These are phyloP conservation scores for Alectoris magna DNA, from an alignment of 2,797 vertebrate species.

Conservation along the genomic window DNA sequence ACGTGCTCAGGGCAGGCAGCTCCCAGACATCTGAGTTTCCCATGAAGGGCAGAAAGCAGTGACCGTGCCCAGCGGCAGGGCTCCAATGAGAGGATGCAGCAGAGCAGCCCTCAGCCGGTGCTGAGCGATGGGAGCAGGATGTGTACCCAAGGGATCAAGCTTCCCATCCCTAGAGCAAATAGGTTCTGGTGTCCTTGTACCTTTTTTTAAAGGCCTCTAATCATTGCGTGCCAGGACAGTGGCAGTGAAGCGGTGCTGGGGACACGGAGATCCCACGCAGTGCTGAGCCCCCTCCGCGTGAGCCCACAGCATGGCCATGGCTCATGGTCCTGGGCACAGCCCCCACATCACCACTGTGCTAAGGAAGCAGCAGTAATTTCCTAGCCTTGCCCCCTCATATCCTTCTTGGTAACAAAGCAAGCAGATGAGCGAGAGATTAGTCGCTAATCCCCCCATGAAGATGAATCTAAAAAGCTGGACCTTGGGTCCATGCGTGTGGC, in stretches of 20 bases:
- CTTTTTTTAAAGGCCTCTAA: too few species aligned
- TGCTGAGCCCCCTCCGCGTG: neutral
- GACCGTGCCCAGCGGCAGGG: neutral
- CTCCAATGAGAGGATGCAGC: neutral
- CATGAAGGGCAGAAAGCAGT: too few species aligned
- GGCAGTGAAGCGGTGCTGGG: neutral
- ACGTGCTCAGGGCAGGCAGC: neutral
- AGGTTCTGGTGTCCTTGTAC: neutral
- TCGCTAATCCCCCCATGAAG: conserved; percentile 46
- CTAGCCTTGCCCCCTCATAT: neutral
- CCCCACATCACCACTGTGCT: neutral
- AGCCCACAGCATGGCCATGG: neutral
- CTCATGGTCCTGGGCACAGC: neutral
- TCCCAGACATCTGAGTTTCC: neutral
- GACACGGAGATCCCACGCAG: neutral
- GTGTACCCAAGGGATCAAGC: neutral
- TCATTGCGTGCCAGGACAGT: neutral
- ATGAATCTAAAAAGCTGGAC: conserved; percentile 40
- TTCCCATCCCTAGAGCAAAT: neutral
- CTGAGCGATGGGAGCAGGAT: neutral
- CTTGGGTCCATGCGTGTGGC: neutral
- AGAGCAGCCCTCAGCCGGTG: neutral
- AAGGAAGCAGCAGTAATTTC: neutral
- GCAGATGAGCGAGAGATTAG: conserved; percentile 62
- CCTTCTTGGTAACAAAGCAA: neutral